Evolutionary conservation across 2,888 invertebrate genomes (phyloP).

Genomic region (Drosophila histrio): DNA sequence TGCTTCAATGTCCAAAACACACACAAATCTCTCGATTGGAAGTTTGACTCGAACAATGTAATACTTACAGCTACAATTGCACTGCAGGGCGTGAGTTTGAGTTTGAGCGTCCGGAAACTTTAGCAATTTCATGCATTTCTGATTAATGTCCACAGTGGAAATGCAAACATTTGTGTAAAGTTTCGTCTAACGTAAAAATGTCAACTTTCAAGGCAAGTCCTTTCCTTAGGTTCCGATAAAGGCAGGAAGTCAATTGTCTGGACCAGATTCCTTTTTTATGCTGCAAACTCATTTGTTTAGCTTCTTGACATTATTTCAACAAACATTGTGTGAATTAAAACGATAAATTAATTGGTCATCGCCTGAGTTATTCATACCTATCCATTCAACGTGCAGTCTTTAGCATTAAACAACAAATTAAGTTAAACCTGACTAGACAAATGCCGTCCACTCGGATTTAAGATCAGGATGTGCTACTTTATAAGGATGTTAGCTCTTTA

Average conservation of each 20-base stretch:
- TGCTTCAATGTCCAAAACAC: slow-evolving; percentile 46
- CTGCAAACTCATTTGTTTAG: not conserved
- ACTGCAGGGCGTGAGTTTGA: slow-evolving; percentile 7
- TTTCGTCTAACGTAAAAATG: slow-evolving; percentile 38
- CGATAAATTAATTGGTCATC: not conserved
- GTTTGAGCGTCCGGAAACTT: slow-evolving; percentile 55
- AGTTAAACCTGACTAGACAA: not conserved
- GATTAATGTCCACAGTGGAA: slow-evolving; percentile 77
- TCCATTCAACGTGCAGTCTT: not conserved
- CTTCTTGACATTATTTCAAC: not conserved
- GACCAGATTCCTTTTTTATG: not conserved
- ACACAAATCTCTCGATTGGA: slow-evolving; percentile 42
- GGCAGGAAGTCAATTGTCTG: not conserved
- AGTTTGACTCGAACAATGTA: slow-evolving; percentile 42
- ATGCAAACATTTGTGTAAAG: slow-evolving; percentile 70
- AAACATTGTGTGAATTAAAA: not conserved
- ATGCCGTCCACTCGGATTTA: not conserved
- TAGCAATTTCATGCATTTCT: slow-evolving; percentile 80
- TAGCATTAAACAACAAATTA: too few relatives aligned
- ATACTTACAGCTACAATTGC: not conserved
- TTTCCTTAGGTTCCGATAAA: not conserved
- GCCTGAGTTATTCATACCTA: not conserved
- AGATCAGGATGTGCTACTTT: too few relatives aligned
- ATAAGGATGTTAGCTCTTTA: not conserved
- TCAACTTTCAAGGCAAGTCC: slow-evolving; percentile 21